Base-by-base conservation (phyloP, 2,113 vertebrate genomes). In the Hiodon tergisus region DNA sequence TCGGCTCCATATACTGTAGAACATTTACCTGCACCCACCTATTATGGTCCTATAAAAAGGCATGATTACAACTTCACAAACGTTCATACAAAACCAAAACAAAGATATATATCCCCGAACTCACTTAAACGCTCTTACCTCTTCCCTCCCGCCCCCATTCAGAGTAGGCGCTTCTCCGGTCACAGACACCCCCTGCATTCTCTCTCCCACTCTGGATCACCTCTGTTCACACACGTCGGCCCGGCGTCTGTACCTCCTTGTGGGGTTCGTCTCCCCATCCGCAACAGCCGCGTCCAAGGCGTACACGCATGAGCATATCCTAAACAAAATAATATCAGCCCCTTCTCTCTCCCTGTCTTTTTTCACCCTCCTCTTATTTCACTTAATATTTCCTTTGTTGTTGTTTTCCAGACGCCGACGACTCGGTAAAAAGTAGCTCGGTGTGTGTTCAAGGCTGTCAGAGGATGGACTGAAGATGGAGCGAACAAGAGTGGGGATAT, bases 101-200 rank as follows among this genome's bases (percentile, higher is more conserved):
- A 57, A 51, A 46, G 14, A 57, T 47, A 5, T 17, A 11, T 79
- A 71, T 71, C 75, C 63, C 63, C 31, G 46, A 74, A 76, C 73
- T 69, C 72, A 51, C 58, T 10, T 51, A 71, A 10, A 14, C 50
- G 11, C 31, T 9, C 81, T 83, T 75, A 85, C 83, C 83, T 85
- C 83, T 63, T 85, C 83, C 63, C 83, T 81, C 71, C 81, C 80
- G 54, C 74, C 81, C 61, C 80, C 81, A 59, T 76, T 80, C 72
- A 85, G 53, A 57, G 80, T 85, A 76, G 83, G 83, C 54, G 81
- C 76, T 74, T 85, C 81, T 80, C 81, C 81, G 69, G 81, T 85
- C 80, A 85, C 81, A 57, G 83, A 81, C 77, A 83, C 80, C 81
- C 83, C 83, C 75, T 83, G 83, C 83, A 85, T 85, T 54, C 72